Percentiles rank a stretch among this genome's conserved stretches.
Evolutionary conservation across 2,888 invertebrate species (phyloP).

Genomic region (Aporophyla lueneburgensis): DNA sequence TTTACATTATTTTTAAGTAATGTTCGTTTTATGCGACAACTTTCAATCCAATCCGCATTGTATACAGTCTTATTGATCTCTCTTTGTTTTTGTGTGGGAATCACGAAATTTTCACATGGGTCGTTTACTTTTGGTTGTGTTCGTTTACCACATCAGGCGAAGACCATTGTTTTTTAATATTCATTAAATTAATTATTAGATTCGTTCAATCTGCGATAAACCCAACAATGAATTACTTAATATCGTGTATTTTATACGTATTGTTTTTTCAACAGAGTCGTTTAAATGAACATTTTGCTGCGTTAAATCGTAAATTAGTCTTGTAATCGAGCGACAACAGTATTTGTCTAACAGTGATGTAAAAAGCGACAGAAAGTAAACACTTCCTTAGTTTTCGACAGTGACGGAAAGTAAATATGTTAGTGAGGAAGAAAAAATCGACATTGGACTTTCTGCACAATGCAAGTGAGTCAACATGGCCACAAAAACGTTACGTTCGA

Average conservation of each 20-base stretch:
- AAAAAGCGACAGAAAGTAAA: slow-evolving; percentile 28
- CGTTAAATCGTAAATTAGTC: slow-evolving; percentile 32
- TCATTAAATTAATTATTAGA: slow-evolving; percentile 75
- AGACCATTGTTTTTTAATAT: slow-evolving; percentile 71
- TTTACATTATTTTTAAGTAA: slow-evolving; percentile 34
- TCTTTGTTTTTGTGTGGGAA: slow-evolving; percentile 44
- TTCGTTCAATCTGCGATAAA: slow-evolving; percentile 71
- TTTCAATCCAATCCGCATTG: slow-evolving; percentile 46
- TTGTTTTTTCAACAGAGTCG: slow-evolving; percentile 57
- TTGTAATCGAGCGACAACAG: slow-evolving; percentile 20
- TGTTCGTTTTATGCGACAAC: slow-evolving; percentile 36
- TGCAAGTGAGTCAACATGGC: slow-evolving; percentile 64
- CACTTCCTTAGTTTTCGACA: slow-evolving; percentile 42
- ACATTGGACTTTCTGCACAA: slow-evolving; percentile 54
- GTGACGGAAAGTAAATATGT: slow-evolving; percentile 45
- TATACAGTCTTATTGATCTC: slow-evolving; percentile 31
- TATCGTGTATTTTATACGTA: slow-evolving; percentile 62
- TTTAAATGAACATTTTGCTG: slow-evolving; percentile 38
- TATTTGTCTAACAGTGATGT: slow-evolving; percentile 23
- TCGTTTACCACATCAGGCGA: slow-evolving; percentile 52
- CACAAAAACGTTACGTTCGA: slow-evolving; percentile 61
- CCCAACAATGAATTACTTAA: slow-evolving; percentile 73
- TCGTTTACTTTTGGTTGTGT: slow-evolving; percentile 21
- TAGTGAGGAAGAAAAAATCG: slow-evolving; percentile 53
- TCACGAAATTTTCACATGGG: slow-evolving; percentile 29